Percentiles rank a stretch among this genome's conserved stretches.
Evolutionary conservation across 1,140 invertebrate genomes (phyloP).

Genomic region (Drosophila biarmipes): DNA sequence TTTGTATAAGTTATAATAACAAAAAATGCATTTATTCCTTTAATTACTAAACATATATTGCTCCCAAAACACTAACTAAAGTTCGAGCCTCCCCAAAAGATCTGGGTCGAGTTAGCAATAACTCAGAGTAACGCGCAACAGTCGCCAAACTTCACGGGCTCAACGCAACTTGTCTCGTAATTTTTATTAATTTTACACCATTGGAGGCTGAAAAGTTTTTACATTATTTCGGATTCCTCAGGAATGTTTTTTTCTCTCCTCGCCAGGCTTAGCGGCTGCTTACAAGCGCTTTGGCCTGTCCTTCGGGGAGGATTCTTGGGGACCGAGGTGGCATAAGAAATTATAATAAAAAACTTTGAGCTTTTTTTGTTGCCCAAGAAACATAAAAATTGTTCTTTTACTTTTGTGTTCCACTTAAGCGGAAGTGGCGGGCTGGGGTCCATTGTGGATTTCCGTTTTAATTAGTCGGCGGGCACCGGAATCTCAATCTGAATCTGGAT

Average conservation of each 20-base stretch:
- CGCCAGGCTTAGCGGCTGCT: constrained; percentile 65
- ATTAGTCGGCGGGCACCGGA: constrained; percentile 77
- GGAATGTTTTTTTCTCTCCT: constrained; percentile 12
- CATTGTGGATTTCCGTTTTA: constrained; percentile 82
- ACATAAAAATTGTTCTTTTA: constrained; percentile 68
- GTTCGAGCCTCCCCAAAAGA: not conserved
- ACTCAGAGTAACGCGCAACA: constrained; percentile 48
- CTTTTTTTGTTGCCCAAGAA: constrained; percentile 41
- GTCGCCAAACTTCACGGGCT: constrained; percentile 57
- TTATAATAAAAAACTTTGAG: constrained; percentile 75
- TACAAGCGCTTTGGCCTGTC: constrained; percentile 72
- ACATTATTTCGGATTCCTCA: constrained; percentile 37
- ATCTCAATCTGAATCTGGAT: constrained; percentile 62
- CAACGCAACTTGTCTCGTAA: constrained; percentile 60
- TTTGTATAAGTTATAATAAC: too few relatives aligned
- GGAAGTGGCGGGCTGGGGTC: constrained; percentile 58
- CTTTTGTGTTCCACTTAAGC: constrained; percentile 74
- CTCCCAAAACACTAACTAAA: not conserved
- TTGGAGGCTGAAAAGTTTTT: constrained; percentile 54
- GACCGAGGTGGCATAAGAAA: constrained; percentile 38
- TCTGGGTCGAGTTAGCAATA: constrained; percentile 47
- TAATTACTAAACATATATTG: not conserved
- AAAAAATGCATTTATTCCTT: not conserved
- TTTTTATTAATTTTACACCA: constrained; percentile 80
- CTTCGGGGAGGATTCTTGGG: constrained; percentile 28